Evolutionary conservation across 2,888 invertebrate genomes (phyloP).

Genomic region (Actias luna): DNA sequence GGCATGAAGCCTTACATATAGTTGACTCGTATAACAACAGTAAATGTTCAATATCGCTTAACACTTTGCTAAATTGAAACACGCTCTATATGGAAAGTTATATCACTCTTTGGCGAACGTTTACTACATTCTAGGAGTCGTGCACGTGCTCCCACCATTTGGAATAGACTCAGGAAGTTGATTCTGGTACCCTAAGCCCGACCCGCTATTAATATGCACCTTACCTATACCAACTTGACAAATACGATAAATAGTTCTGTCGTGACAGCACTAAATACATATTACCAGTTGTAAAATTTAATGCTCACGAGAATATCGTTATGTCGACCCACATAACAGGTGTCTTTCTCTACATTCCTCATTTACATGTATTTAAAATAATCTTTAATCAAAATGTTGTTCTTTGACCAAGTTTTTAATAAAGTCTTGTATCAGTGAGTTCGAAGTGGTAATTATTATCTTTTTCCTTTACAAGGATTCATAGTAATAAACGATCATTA

Average conservation of each 20-base stretch:
- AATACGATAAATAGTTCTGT: constrained; percentile 55
- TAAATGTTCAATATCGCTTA: neutral
- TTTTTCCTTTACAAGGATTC: neutral
- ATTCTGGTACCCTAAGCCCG: constrained; percentile 42
- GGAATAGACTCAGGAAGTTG: constrained; percentile 65
- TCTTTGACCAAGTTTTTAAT: neutral
- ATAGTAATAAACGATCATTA: too few species aligned
- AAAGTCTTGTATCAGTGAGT: neutral
- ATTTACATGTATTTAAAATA: neutral
- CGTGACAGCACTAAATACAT: constrained; percentile 37
- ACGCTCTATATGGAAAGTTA: constrained; percentile 46
- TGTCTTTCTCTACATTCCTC: neutral
- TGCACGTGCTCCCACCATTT: constrained; percentile 53
- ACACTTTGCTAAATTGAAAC: constrained; percentile 23
- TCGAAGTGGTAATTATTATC: neutral
- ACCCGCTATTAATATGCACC: constrained; percentile 35
- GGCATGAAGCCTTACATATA: neutral
- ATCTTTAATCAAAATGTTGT: neutral
- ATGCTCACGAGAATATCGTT: neutral
- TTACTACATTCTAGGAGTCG: constrained; percentile 56
- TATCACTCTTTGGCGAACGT: constrained; percentile 43
- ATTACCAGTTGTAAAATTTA: constrained; percentile 1
- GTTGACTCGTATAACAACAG: neutral
- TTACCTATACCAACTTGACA: constrained; percentile 47
- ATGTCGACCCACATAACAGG: neutral